These are phyloP conservation scores for Himalopsyche japonica DNA, from an alignment of 2,888 invertebrate genomes.

Conservation along the genomic window DNA sequence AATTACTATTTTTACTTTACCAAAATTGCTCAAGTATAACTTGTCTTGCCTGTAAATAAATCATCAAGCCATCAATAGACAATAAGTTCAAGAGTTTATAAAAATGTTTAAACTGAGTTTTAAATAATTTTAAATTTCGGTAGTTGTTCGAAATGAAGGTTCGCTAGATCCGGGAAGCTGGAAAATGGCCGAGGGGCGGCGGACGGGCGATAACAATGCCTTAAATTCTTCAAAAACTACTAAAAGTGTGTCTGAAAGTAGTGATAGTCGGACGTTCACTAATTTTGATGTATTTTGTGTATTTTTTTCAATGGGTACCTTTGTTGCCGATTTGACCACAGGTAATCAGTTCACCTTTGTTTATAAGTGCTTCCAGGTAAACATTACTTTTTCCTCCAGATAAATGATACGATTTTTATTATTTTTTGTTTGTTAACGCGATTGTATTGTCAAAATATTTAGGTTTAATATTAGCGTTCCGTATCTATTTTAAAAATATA, in stretches of 20 bases:
- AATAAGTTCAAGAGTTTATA: background rate
- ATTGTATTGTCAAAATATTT: background rate
- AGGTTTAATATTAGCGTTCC: background rate
- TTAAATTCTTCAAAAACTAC: conserved; percentile 8
- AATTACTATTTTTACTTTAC: too few relatives aligned
- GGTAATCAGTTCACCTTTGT: conserved; percentile 49
- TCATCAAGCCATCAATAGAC: background rate
- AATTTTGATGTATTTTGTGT: conserved; percentile 59
- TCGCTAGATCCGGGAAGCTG: conserved; percentile 18
- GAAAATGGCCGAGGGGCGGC: conserved; percentile 31
- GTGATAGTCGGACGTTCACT: conserved; percentile 57
- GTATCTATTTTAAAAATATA: too few relatives aligned
- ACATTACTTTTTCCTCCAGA: background rate
- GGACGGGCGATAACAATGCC: conserved; percentile 10
- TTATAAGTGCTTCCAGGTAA: background rate
- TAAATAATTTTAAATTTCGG: background rate
- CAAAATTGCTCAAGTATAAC: background rate
- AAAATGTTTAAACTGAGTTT: background rate
- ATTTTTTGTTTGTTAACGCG: background rate
- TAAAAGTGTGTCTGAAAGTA: conserved; percentile 43
- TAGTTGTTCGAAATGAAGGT: background rate
- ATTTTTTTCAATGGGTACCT: conserved; percentile 62
- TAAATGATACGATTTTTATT: background rate
- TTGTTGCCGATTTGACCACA: conserved; percentile 63
- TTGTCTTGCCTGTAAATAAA: background rate